Percentiles rank a stretch among this genome's conserved stretches.
Conservation (phyloP, 2,888 invertebrate species). For the Melangyna quadrimaculata region DNA sequence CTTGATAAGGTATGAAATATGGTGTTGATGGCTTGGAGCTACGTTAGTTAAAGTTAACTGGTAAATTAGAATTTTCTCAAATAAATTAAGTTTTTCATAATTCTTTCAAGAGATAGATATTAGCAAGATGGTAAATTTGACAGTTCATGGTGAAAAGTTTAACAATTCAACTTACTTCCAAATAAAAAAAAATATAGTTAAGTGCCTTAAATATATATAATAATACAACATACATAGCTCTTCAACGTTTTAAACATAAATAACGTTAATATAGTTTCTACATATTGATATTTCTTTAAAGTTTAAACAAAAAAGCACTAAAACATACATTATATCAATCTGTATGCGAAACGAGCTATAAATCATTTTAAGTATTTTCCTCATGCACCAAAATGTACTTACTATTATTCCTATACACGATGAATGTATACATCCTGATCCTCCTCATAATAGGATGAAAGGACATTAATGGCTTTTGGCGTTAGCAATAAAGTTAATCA, state of each 20-base stretch:
- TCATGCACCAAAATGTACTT: conserved; percentile 16
- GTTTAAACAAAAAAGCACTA: background rate
- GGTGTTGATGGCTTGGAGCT: too few species aligned
- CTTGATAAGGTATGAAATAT: too few species aligned
- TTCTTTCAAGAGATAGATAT: too few species aligned
- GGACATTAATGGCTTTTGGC: conserved; percentile 38
- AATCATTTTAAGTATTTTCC: conserved; percentile 41
- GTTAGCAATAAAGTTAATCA: conserved; percentile 57
- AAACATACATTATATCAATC: background rate
- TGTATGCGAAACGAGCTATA: conserved; percentile 34
- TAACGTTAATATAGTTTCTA: background rate
- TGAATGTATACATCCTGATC: background rate
- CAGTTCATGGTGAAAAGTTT: too few species aligned
- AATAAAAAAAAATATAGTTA: too few species aligned
- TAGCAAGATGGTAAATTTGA: too few species aligned
- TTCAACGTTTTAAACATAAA: background rate
- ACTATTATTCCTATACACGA: background rate
- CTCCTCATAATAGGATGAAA: conserved; percentile 29
- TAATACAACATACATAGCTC: too few species aligned
- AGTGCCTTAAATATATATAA: background rate
- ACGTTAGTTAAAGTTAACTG: too few species aligned
- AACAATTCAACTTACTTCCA: too few species aligned
- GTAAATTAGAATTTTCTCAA: too few species aligned
- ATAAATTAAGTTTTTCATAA: too few species aligned
- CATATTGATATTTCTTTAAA: background rate